Base-by-base conservation (phyloP, 2,888 invertebrate species). In the Noctua janthina region DNA sequence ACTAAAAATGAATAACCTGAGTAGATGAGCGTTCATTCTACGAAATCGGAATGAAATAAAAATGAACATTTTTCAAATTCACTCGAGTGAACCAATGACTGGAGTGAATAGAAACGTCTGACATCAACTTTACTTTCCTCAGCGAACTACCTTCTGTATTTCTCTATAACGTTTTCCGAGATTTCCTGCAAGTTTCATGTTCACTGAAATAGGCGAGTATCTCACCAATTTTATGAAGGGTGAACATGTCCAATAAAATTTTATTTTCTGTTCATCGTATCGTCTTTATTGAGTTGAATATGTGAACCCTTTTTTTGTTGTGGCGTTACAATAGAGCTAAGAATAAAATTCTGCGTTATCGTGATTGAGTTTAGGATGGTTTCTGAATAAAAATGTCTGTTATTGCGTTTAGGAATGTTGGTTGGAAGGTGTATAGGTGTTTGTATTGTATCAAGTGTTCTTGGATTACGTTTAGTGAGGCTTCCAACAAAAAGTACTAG, bases 241-340 rank as follows among this genome's bases (percentile, higher is more conserved):
- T 86, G 75, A 86, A 85, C 82, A 85, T 59, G 77, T 76, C 67
- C 15, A 82, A 85, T 86, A 88, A 86, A 85, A 85, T 85, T 81
- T 86, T 85, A 88, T 86, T 88, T 85, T 81, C 82, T 46, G 77
- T 81, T 88, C 86, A 85, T 86, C 70, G 86, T 70, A 81, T 86
- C 82, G 78, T 39, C 46, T 88, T 88, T 86, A 86, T 86, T 85
- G 88, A 82, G 67, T 88, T 35, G 82, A 79, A 84, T 85, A 80
- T 78, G 56, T 56, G 74, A 82, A 75, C 82, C 82, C 74, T 78
- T 86, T 87, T 29, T 85, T 68, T 72, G 69, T 77, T 77, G 85
- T 62, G 74, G 76, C 51, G 43, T 62, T 75, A 66, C 66, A 51
- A 76, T 74, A 56, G 59, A 78, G 81, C 66, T 80, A 67, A 72